A percentile compares a stretch with the other conserved stretches of the same genome.
These are phyloP conservation scores for Potorous gilbertii DNA, from an alignment of 2,797 vertebrate species.

Conservation along the genomic window DNA sequence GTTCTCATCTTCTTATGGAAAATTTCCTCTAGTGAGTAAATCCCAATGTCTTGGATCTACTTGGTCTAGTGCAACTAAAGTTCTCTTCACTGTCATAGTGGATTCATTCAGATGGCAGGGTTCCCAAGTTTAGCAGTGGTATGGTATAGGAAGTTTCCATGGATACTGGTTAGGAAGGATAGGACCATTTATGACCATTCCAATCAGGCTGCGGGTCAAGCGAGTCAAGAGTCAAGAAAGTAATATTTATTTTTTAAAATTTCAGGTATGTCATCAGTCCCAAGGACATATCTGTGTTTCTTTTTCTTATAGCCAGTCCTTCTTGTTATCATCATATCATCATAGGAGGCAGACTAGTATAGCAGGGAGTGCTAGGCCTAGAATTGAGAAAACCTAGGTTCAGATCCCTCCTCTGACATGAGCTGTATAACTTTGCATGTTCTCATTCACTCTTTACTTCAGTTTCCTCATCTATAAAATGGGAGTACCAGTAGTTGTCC, in stretches of 20 bases:
- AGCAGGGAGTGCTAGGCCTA: not conserved
- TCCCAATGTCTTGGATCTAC: not conserved
- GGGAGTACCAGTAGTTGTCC: not conserved
- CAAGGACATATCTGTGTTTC: not conserved
- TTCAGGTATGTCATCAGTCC: not conserved
- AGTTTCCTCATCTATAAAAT: not conserved
- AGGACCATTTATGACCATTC: not conserved
- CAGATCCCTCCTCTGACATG: not conserved
- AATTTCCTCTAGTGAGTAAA: not conserved
- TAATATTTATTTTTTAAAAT: slow-evolving; percentile 26
- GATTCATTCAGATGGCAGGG: not conserved
- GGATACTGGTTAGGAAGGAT: not conserved
- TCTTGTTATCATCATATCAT: not conserved
- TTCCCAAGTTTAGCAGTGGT: not conserved
- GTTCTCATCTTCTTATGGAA: not conserved
- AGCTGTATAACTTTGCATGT: not conserved
- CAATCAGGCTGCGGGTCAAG: slow-evolving; percentile 25
- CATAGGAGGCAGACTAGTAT: not conserved
- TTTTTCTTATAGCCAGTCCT: not conserved
- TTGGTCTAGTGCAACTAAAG: not conserved
- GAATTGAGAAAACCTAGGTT: not conserved
- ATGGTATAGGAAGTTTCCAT: not conserved
- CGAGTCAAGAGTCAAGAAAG: not conserved
- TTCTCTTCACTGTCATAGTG: not conserved
- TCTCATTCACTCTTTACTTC: not conserved